Evolutionary conservation across 1,140 invertebrate species (phyloP).

Genomic region (Scaptomyza graminum): DNA sequence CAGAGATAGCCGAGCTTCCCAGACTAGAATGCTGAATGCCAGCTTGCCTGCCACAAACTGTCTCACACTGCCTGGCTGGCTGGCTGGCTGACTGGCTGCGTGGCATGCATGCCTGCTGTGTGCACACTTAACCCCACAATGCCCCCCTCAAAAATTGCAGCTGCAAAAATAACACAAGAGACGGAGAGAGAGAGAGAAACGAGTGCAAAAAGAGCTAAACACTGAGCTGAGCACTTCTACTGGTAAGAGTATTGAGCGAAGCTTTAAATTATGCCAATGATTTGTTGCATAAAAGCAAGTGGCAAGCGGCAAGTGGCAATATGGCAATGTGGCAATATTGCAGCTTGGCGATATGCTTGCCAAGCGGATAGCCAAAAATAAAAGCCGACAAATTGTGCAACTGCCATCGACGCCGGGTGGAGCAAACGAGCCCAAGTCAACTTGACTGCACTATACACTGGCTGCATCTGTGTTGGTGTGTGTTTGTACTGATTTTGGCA

Average conservation of each 20-base stretch:
- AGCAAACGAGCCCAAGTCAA: slow-evolving; percentile 59
- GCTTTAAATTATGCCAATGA: slow-evolving; percentile 82
- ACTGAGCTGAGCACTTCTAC: not conserved
- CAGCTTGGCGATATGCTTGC: slow-evolving; percentile 32
- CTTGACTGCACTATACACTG: slow-evolving; percentile 12
- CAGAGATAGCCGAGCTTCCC: slow-evolving; percentile 36
- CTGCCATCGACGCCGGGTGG: slow-evolving; percentile 48
- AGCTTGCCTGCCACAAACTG: not conserved
- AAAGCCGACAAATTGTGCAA: slow-evolving; percentile 77
- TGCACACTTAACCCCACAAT: slow-evolving; percentile 63
- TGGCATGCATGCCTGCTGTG: slow-evolving; percentile 45
- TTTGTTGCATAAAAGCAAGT: slow-evolving; percentile 81
- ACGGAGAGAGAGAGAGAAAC: slow-evolving; percentile 6
- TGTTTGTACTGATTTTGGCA: slow-evolving; percentile 72
- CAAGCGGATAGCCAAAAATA: slow-evolving; percentile 70
- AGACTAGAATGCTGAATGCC: slow-evolving; percentile 33
- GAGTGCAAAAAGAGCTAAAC: slow-evolving; percentile 19
- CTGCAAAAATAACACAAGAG: slow-evolving; percentile 26
- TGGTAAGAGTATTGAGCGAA: slow-evolving; percentile 26
- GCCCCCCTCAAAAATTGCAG: slow-evolving; percentile 22
- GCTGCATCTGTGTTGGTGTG: not conserved
- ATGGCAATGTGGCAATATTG: slow-evolving; percentile 33
- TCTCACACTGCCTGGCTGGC: slow-evolving; percentile 4
- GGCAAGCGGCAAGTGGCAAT: slow-evolving; percentile 66
- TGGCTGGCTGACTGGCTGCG: slow-evolving; percentile 5